Base-by-base conservation (phyloP, 1,140 invertebrate species). In the Pomacea maculata region DNA sequence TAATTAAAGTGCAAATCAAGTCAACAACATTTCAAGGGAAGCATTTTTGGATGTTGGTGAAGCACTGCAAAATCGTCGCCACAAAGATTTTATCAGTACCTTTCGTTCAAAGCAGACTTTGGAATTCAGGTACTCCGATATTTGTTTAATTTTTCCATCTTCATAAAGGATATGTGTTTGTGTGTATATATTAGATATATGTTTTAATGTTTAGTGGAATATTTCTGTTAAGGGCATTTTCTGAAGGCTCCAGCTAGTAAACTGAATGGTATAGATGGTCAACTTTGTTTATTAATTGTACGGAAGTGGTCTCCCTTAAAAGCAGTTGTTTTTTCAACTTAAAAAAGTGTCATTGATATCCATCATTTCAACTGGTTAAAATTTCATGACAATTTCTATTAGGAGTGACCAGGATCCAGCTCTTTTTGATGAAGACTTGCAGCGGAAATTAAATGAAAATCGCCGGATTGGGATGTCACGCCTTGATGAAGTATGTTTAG, bases 41-140 rank as follows among this genome's bases (percentile, higher is more conserved):
- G 85, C 88, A 29, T 92, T 92, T 80, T 81, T 87, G 71, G 90
- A 92, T 80, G 86, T 92, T 25, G 91, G 90, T 2, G 87, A 90
- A 61, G 78, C 84, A 63, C 83, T 92, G 12, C 87, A 91, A 83
- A 81, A 85, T 67, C 78, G 91, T 70, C 82, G 91, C n/a, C 78
- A 86, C 19, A 64, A 85, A 71, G 91, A 92, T 82, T 89, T 89
- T 67, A 82, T 86, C 14, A 80, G 80, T 12, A 89, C 88, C 15
- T 90, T 90, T 83, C 83, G 84, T 15, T 85, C 83, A 55, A 85
- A 85, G 54, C 82, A 87, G 45, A 88, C 86, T n/a, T 86, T 89
- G 19, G 64, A 25, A 14, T 75, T 76, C 76, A 79, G 83, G 87
- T 88, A 70, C 29, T 55, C 65, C 34, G n/a, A 68, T 2, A 10